Conservation (phyloP, 2,888 invertebrate species). For the Epinotia nisella region DNA sequence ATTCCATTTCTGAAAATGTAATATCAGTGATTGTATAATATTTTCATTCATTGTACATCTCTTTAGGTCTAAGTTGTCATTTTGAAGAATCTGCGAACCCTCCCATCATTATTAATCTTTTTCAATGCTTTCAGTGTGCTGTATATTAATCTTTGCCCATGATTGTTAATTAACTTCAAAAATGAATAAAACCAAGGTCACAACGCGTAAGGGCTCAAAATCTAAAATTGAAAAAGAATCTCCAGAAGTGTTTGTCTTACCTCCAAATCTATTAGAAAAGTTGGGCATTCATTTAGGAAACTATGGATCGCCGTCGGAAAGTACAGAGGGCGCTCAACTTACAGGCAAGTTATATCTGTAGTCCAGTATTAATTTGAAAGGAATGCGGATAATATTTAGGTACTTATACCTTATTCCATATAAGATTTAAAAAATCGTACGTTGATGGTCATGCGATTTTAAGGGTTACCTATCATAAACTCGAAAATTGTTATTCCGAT, state of each 20-base stretch:
- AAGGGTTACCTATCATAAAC: too few relatives aligned
- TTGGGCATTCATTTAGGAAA: conserved; percentile 72
- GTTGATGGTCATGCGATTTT: too few relatives aligned
- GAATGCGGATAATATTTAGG: too few relatives aligned
- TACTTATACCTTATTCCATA: too few relatives aligned
- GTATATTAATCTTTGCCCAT: conserved; percentile 17
- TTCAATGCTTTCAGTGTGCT: conserved; percentile 27
- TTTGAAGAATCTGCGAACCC: background rate
- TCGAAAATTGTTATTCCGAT: too few relatives aligned
- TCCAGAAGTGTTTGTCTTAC: conserved; percentile 71
- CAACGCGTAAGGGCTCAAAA: conserved; percentile 43
- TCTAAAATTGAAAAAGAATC: conserved; percentile 48
- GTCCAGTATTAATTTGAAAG: background rate
- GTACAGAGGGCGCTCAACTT: conserved; percentile 38
- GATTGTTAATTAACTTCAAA: conserved; percentile 9
- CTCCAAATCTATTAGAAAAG: conserved; percentile 75
- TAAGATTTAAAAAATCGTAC: too few relatives aligned
- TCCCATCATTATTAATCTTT: conserved; percentile 24
- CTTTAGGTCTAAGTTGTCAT: background rate
- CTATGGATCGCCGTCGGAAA: conserved; percentile 49
- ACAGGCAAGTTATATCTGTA: conserved; percentile 36
- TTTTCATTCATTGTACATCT: too few relatives aligned
- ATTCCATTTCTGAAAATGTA: too few relatives aligned
- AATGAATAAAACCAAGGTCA: conserved; percentile 45
- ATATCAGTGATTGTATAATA: too few relatives aligned